These are phyloP conservation scores for Sesamia inferens DNA, from an alignment of 2,888 invertebrate genomes.

Conservation along the genomic window DNA sequence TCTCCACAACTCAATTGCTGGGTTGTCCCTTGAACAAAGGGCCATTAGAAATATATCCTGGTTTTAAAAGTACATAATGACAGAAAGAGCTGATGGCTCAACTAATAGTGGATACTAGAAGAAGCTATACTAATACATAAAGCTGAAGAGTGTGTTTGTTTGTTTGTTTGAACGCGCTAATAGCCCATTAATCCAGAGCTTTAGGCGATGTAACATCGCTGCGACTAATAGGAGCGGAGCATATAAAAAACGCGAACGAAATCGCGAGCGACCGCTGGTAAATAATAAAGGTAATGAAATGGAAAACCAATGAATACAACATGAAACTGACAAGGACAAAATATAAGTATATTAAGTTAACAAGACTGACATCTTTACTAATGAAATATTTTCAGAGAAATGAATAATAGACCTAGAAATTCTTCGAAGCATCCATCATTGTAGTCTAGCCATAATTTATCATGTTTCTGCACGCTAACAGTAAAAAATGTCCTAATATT, in stretches of 20 bases:
- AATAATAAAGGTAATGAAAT: not conserved
- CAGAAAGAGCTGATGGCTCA: not conserved
- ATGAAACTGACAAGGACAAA: not conserved
- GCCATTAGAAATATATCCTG: not conserved
- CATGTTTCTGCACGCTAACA: conserved; percentile 19
- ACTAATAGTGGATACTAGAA: not conserved
- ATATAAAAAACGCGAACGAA: too few relatives aligned
- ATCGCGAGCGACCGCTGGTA: too few relatives aligned
- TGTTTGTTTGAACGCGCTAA: too few relatives aligned
- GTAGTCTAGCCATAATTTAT: conserved; percentile 50
- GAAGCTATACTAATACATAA: too few relatives aligned
- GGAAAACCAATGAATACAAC: not conserved
- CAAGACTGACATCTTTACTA: conserved; percentile 18
- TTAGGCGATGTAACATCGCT: too few relatives aligned
- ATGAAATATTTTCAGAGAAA: conserved; percentile 21
- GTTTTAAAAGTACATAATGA: not conserved
- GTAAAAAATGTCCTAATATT: conserved; percentile 27
- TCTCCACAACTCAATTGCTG: not conserved
- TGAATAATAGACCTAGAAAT: conserved; percentile 20
- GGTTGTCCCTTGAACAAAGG: not conserved
- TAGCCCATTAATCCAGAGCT: too few relatives aligned
- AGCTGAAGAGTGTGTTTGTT: too few relatives aligned
- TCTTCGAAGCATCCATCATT: conserved; percentile 43
- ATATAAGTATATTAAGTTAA: conserved; percentile 19
- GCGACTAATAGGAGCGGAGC: too few relatives aligned